Percentiles rank a stretch among this genome's conserved stretches.
phyloP scores from a whole-genome alignment of 2,113 vertebrate genomes.

The Rhynchomys soricoides region DNA sequence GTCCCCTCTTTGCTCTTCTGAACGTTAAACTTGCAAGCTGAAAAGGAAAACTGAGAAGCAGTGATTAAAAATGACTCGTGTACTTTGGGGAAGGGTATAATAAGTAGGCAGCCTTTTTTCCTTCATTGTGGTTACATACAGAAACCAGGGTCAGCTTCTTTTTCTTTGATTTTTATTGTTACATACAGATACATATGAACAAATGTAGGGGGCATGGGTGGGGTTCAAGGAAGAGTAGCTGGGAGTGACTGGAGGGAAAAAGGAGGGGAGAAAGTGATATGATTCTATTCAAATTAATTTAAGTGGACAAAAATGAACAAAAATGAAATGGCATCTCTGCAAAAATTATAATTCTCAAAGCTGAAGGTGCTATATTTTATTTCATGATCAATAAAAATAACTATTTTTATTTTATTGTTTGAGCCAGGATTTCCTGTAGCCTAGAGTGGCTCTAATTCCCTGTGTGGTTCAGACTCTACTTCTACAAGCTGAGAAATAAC shows the following conservation, averaged over 20 bases:
- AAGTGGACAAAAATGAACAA: neutral
- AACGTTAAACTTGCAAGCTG: slow-evolving; percentile 87
- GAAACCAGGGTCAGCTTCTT: neutral
- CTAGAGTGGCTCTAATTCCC: neutral
- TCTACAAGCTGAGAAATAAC: neutral
- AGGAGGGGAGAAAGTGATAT: neutral
- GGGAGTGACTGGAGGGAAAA: neutral
- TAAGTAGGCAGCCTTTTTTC: neutral
- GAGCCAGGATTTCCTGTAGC: neutral
- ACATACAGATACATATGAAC: neutral
- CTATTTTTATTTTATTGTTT: neutral
- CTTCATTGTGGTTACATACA: neutral
- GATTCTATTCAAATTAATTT: neutral
- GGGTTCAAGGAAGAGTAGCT: too few relatives aligned
- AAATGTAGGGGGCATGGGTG: neutral
- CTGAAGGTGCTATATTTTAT: slow-evolving; percentile 1
- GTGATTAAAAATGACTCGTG: neutral
- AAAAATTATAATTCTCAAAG: slow-evolving; percentile 27
- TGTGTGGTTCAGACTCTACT: neutral
- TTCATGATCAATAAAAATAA: neutral
- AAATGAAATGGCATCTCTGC: neutral
- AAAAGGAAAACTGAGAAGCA: slow-evolving; percentile 86
- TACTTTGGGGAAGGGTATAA: slow-evolving; percentile 4
- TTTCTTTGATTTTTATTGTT: neutral
- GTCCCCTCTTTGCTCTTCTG: slow-evolving; percentile 86